Evolutionary conservation across 1,140 invertebrate genomes (phyloP).

Genomic region (Agrypnia vestita): DNA sequence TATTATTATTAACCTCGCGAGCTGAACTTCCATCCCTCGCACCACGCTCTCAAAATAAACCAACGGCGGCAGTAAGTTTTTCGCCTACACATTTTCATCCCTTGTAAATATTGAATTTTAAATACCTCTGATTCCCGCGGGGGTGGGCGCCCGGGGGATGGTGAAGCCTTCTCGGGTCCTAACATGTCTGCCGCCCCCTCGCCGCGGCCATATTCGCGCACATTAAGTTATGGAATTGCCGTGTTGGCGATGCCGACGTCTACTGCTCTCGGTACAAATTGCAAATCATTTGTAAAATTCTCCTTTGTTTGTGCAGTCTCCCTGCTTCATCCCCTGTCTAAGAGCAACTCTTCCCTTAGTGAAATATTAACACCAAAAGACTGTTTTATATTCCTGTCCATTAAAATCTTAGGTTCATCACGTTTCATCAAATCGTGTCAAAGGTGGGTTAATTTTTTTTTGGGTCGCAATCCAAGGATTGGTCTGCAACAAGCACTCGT

Average conservation of each 20-base stretch:
- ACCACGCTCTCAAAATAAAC: too few relatives aligned
- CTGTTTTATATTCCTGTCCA: too few relatives aligned
- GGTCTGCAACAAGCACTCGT: too few relatives aligned
- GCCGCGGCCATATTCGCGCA: slow-evolving; percentile 5
- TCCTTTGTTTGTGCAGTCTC: not conserved
- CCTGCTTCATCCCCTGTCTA: too few relatives aligned
- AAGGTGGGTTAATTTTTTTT: too few relatives aligned
- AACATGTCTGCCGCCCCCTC: slow-evolving; percentile 20
- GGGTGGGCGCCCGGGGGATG: not conserved
- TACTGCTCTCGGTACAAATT: slow-evolving; percentile 23
- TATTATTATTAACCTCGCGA: too few relatives aligned
- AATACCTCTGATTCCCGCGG: slow-evolving; percentile 10
- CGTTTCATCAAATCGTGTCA: too few relatives aligned
- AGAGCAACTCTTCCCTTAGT: not conserved
- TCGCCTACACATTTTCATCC: not conserved
- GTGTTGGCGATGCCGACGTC: slow-evolving; percentile 5
- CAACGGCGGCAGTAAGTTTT: not conserved
- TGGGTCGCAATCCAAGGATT: too few relatives aligned
- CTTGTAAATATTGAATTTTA: not conserved
- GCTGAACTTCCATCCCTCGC: too few relatives aligned
- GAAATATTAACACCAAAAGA: too few relatives aligned
- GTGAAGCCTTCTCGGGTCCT: slow-evolving; percentile 22
- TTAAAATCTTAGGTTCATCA: too few relatives aligned
- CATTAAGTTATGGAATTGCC: slow-evolving; percentile 28
- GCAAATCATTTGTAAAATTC: slow-evolving; percentile 34